These are phyloP conservation scores for Esox lucius DNA, from an alignment of 2,797 vertebrate genomes.

Conservation along the genomic window DNA sequence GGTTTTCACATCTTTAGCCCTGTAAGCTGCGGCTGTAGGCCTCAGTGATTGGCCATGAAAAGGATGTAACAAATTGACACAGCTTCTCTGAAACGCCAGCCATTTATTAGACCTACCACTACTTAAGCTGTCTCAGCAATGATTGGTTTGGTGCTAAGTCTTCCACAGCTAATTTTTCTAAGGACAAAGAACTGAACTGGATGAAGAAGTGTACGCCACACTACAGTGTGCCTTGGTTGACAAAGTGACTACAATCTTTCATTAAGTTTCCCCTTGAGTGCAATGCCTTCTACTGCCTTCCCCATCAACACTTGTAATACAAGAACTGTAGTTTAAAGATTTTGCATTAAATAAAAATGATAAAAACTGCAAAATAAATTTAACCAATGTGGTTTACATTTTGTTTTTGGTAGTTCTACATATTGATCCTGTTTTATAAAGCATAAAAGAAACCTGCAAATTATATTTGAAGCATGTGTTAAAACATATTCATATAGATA, in stretches of 20 bases:
- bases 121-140: slow-evolving; percentile 68
- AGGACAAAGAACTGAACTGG: slow-evolving; percentile 37
- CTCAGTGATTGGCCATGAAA: slow-evolving; percentile 62
- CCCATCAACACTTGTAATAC: background rate
- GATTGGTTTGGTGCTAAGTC: slow-evolving; percentile 66
- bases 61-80: slow-evolving; percentile 76
- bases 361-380: background rate
- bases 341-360: background rate
- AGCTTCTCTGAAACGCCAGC: slow-evolving; percentile 66
- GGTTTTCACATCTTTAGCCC: slow-evolving; percentile 65
- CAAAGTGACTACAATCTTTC: background rate
- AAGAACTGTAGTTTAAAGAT: background rate
- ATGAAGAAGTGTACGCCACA: background rate
- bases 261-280: background rate
- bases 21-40: slow-evolving; percentile 44
- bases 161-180: slow-evolving; percentile 64
- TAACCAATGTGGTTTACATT: too few relatives aligned
- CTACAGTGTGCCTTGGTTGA: background rate
- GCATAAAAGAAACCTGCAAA: too few relatives aligned
- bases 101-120: slow-evolving; percentile 76
- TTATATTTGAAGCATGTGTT: too few relatives aligned
- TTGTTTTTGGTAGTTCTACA: too few relatives aligned
- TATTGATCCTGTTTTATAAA: too few relatives aligned
- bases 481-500: too few relatives aligned
- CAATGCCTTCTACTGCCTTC: background rate